phyloP scores from a whole-genome alignment of 2,113 vertebrate genomes.

The Rhabdornis inornatus region DNA sequence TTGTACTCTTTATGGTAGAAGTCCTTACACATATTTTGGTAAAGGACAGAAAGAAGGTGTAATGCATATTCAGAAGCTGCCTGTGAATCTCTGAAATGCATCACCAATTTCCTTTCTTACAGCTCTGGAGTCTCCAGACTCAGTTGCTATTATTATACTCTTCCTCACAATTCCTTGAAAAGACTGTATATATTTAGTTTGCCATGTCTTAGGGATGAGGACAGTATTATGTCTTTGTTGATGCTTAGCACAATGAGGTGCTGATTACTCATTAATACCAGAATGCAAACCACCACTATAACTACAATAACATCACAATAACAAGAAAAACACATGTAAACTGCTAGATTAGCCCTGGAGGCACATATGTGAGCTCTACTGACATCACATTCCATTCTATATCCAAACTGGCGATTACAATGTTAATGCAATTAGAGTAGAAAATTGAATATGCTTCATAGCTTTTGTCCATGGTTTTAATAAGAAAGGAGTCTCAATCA shows the following conservation, averaged over 20 bases:
- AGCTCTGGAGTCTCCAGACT: neutral
- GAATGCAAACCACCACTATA: neutral
- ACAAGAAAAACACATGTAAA: conserved; percentile 23
- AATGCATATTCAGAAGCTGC: neutral
- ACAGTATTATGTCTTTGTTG: neutral
- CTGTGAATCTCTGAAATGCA: neutral
- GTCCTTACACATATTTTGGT: neutral
- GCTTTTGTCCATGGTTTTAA: neutral
- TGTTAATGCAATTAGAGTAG: neutral
- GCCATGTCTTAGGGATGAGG: neutral
- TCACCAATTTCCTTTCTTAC: neutral
- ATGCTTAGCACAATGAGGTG: neutral
- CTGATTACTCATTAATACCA: neutral
- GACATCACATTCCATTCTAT: neutral
- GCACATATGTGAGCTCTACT: neutral
- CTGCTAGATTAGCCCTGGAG: neutral
- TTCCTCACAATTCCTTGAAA: neutral
- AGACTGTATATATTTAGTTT: neutral
- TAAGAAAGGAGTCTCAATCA: neutral
- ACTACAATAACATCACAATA: neutral
- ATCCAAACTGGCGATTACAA: neutral
- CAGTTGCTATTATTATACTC: neutral
- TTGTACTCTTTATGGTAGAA: neutral
- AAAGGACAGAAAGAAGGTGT: neutral
- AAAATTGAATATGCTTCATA: neutral